A percentile compares a stretch with the other conserved stretches of the same genome.
Conservation (phyloP, 2,888 invertebrate species). For the Andrena trimmerana region DNA sequence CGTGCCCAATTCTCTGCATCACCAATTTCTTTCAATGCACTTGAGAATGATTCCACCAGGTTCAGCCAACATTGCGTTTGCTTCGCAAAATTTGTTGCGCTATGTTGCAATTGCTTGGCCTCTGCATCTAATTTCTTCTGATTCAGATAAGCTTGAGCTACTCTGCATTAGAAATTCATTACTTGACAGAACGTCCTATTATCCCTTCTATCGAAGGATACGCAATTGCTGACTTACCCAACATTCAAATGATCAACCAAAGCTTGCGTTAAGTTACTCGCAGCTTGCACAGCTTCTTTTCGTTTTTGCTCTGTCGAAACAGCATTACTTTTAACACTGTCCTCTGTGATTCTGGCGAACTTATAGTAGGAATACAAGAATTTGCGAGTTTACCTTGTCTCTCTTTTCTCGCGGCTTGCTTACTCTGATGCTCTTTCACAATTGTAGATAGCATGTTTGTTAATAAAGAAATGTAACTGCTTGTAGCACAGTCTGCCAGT, state of each 20-base stretch:
- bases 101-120: slow-evolving; percentile 97
- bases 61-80: slow-evolving; percentile 99
- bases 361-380: neutral
- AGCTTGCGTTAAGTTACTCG: slow-evolving; percentile 96
- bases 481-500: neutral
- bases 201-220: neutral
- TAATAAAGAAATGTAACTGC: slow-evolving; percentile 2
- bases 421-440: slow-evolving; percentile 94
- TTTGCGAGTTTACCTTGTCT: slow-evolving; percentile 89
- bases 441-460: slow-evolving; percentile 92
- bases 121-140: slow-evolving; percentile 99
- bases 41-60: slow-evolving; percentile 94
- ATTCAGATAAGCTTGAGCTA: slow-evolving; percentile 99
- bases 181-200: neutral
- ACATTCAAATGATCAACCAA: slow-evolving; percentile 99
- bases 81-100: slow-evolving; percentile 97
- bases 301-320: slow-evolving; percentile 93
- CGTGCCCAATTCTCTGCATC: slow-evolving; percentile 99
- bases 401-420: slow-evolving; percentile 92
- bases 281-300: slow-evolving; percentile 96
- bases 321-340: neutral
- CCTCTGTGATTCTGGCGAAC: neutral
- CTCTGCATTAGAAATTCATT: slow-evolving; percentile 87
- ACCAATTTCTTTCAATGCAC: slow-evolving; percentile 97
- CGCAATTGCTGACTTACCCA: slow-evolving; percentile 88